phyloP scores from a whole-genome alignment of 2,797 vertebrate species.

The Nannoperca obscura region DNA sequence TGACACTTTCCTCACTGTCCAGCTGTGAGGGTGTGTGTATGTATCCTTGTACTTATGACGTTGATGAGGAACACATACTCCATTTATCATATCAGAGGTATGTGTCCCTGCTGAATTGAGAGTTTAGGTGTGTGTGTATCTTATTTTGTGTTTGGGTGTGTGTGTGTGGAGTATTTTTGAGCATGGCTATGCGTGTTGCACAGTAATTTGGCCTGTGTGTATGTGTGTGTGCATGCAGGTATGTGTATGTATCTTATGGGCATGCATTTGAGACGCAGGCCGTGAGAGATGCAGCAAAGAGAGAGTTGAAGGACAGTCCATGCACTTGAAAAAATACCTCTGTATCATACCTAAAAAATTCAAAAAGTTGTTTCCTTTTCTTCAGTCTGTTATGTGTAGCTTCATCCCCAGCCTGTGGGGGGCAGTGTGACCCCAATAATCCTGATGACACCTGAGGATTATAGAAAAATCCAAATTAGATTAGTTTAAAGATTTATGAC shows the following conservation, averaged over 20 bases:
- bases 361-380: slow-evolving; percentile 27
- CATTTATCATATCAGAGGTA: slow-evolving; percentile 65
- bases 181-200: slow-evolving; percentile 17
- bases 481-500: background rate
- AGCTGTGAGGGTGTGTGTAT: slow-evolving; percentile 49
- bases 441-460: slow-evolving; percentile 12
- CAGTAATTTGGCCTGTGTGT: slow-evolving; percentile 16
- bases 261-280: slow-evolving; percentile 27
- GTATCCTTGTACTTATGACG: slow-evolving; percentile 44
- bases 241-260: slow-evolving; percentile 16
- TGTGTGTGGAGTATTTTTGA: background rate
- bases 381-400: slow-evolving; percentile 25
- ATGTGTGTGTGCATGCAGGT: background rate
- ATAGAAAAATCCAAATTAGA: slow-evolving; percentile 15
- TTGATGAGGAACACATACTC: slow-evolving; percentile 48
- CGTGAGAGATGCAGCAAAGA: slow-evolving; percentile 36
- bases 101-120: slow-evolving; percentile 52
- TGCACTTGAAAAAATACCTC: slow-evolving; percentile 42
- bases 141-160: slow-evolving; percentile 8
- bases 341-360: slow-evolving; percentile 30
- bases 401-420: slow-evolving; percentile 56
- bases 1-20: slow-evolving; percentile 61
- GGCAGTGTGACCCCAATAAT: slow-evolving; percentile 60
- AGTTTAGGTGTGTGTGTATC: slow-evolving; percentile 51
- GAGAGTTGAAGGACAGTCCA: slow-evolving; percentile 73